A percentile compares a stretch with the other conserved stretches of the same genome.
Conservation (phyloP, 2,797 vertebrate species). For the Leucoraja ocellata region DNA sequence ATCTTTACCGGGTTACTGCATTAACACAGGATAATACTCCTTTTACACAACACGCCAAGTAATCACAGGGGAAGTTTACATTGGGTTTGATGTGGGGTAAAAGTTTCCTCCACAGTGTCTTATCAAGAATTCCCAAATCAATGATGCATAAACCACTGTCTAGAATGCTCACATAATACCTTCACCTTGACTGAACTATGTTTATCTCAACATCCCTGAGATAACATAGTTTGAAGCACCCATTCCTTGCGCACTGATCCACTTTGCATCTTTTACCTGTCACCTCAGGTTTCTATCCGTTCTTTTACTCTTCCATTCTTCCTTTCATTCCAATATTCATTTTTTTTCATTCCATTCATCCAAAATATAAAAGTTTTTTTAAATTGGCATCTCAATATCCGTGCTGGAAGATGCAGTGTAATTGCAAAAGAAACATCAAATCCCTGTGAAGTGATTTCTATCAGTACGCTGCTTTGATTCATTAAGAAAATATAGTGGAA, state of each 20-base stretch:
- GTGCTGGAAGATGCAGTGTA: conserved; percentile 52
- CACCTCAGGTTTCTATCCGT: neutral
- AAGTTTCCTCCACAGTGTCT: neutral
- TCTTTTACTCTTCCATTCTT: neutral
- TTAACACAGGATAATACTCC: conserved; percentile 41
- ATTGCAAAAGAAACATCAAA: conserved; percentile 49
- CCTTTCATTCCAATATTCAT: neutral
- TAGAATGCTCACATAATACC: neutral
- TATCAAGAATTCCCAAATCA: conserved; percentile 20
- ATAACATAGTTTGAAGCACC: neutral
- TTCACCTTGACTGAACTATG: neutral
- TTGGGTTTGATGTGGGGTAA: neutral
- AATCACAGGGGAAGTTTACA: conserved; percentile 46
- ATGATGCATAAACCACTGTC: neutral
- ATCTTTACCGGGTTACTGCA: conserved; percentile 58
- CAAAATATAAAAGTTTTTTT: neutral
- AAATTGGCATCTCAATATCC: conserved; percentile 55
- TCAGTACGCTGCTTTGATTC: conserved; percentile 54
- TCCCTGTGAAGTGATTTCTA: conserved; percentile 51
- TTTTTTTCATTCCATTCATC: neutral
- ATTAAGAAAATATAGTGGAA: conserved; percentile 45
- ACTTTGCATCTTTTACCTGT: neutral
- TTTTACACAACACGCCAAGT: neutral
- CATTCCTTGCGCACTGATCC: neutral
- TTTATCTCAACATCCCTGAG: neutral